Evolutionary conservation across 2,797 vertebrate genomes (phyloP), one percentile per base, ranked within the genome.

Genomic region (Galagoides demidoff): DNA sequence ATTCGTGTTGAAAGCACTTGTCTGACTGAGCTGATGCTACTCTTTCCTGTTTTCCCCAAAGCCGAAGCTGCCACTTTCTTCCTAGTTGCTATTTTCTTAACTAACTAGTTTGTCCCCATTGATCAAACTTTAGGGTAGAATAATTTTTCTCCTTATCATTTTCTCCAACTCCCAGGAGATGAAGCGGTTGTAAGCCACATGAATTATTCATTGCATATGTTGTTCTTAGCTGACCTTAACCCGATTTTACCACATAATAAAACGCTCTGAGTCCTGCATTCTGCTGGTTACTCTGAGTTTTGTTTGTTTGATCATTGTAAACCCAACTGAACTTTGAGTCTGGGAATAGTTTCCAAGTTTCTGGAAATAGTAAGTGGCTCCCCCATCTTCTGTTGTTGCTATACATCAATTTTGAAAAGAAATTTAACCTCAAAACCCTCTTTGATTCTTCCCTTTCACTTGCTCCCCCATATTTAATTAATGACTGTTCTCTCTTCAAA

Each of bases 231-330:
- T 96, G 95, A 89, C 71, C 85, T 90, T 61, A n/a, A 22, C 83
- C 78, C 37, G 55, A 63, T 29, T 86, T 94, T 73, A 85, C 94
- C 94, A 78, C 71, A 94, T 52, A 70, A 77, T 81, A 45, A 81
- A 96, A 63, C 70, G 59, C 91, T 95, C 70, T 7, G 73, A 77
- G 76, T 59, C 34, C 82, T 84, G 19, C 49, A 70, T 89, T 92
- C 88, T 87, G 63, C 43, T 95, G 73, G 89, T 61, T 59, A 64
- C 79, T 96, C 78, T 74, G 90, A 76, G 82, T 70, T 97, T 86
- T 94, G 70, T 97, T 93, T 96, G 95, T 95, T 95, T 96, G 96
- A 45, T 97, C 90, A 77, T n/a, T 91, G 85, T 83, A 91, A 85
- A 93, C 95, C 95, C 90, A 94, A 94, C 49, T 94, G 70, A 94